Evolutionary conservation across 1,140 invertebrate genomes (phyloP).

Genomic region (Ceratitis capitata): DNA sequence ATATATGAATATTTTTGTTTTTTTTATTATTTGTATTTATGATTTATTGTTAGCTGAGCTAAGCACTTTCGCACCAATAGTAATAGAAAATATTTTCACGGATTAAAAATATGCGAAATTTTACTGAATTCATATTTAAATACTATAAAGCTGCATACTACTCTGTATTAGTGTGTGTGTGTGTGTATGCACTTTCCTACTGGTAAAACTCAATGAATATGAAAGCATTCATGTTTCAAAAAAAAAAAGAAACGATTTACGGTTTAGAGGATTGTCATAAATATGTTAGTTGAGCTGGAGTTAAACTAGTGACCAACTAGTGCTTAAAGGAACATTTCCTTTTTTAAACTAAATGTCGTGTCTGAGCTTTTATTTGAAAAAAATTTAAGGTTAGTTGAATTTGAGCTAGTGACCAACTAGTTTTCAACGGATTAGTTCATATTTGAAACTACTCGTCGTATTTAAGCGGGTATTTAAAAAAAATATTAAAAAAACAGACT

Average conservation of each 20-base stretch:
- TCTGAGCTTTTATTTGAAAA: background rate
- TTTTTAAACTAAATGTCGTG: no score
- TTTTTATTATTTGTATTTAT: background rate
- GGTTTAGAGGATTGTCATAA: no score
- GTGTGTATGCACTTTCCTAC: no score
- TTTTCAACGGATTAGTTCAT: background rate
- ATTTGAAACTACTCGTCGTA: no score
- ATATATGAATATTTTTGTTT: no score
- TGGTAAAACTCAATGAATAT: background rate
- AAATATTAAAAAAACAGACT: background rate
- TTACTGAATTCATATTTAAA: background rate
- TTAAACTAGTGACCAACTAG: no score
- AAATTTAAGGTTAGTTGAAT: background rate
- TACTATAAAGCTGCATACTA: no score
- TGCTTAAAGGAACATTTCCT: no score
- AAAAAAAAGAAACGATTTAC: background rate
- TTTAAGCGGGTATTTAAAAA: background rate
- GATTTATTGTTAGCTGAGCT: background rate
- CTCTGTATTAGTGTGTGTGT: no score
- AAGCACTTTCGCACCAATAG: background rate
- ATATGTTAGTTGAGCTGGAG: no score
- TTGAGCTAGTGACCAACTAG: background rate
- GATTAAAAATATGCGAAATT: no score
- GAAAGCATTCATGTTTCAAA: background rate
- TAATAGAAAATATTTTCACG: background rate